phyloP scores from a whole-genome alignment of 2,113 vertebrate genomes.

The Baryphthengus martii region DNA sequence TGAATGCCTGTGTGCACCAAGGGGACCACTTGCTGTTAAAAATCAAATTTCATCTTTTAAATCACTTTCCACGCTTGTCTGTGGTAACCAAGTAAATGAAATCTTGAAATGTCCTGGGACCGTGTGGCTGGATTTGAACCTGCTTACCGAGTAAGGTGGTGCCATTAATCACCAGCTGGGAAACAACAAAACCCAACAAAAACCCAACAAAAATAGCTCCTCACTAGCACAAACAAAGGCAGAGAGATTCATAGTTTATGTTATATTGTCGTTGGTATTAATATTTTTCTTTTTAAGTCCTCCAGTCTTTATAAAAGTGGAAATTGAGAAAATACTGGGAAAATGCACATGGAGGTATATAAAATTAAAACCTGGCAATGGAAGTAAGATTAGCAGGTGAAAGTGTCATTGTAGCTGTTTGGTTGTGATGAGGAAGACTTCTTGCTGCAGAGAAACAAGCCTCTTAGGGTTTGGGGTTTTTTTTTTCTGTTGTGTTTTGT shows the following conservation, averaged over 20 bases:
- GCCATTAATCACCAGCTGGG: constrained; percentile 54
- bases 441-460: background rate
- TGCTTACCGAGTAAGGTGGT: constrained; percentile 14
- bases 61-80: constrained; percentile 50
- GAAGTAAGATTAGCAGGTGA: background rate
- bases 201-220: background rate
- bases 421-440: background rate
- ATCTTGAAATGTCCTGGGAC: constrained; percentile 57
- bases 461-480: background rate
- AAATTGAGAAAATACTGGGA: background rate
- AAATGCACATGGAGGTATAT: background rate
- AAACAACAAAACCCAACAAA: constrained; percentile 29
- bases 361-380: background rate
- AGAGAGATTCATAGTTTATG: background rate
- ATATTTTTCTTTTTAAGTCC: background rate
- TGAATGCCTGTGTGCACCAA: constrained; percentile 58
- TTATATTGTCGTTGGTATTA: background rate
- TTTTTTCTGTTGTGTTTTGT: no score
- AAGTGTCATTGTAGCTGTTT: background rate
- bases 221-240: background rate
- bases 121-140: constrained; percentile 43
- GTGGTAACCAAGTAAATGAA: constrained; percentile 66
- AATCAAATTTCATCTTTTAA: constrained; percentile 59
- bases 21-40: constrained; percentile 67
- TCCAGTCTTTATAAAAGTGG: background rate